Percentiles rank a stretch among this genome's conserved stretches.
phyloP scores from a whole-genome alignment of 1,140 invertebrate genomes.

The Tetramorium simillimum region DNA sequence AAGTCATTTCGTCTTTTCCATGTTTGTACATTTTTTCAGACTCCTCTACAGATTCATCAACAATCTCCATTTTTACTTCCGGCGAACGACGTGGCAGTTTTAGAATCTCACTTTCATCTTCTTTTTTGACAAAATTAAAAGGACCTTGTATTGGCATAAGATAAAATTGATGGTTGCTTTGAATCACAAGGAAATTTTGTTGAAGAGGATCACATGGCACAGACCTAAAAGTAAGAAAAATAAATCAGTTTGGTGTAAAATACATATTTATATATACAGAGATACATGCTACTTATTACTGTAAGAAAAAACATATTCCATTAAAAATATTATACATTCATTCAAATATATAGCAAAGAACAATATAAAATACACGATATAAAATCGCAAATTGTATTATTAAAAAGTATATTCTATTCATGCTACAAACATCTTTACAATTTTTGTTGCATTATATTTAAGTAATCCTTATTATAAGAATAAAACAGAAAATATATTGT shows the following conservation, averaged over 20 bases:
- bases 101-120: background rate
- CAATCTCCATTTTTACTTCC: background rate
- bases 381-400: constrained; percentile 15
- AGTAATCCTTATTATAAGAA: constrained; percentile 8
- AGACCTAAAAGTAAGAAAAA: constrained; percentile 62
- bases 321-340: background rate
- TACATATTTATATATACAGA: background rate
- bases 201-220: constrained; percentile 7
- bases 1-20: background rate
- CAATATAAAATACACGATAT: background rate
- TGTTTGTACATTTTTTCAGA: background rate
- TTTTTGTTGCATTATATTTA: constrained; percentile 13
- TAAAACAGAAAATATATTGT: background rate
- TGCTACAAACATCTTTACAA: constrained; percentile 5
- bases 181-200: constrained; percentile 29
- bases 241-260: constrained; percentile 35
- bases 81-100: background rate
- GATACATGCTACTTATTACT: background rate
- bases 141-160: constrained; percentile 2
- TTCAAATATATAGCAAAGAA: background rate
- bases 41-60: background rate
- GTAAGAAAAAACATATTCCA: background rate
- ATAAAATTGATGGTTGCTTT: constrained; percentile 18
- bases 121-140: background rate
- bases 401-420: constrained; percentile 15